These are phyloP conservation scores for Styela clava DNA, from an alignment of 23 tunicate species.

Conservation along the genomic window DNA sequence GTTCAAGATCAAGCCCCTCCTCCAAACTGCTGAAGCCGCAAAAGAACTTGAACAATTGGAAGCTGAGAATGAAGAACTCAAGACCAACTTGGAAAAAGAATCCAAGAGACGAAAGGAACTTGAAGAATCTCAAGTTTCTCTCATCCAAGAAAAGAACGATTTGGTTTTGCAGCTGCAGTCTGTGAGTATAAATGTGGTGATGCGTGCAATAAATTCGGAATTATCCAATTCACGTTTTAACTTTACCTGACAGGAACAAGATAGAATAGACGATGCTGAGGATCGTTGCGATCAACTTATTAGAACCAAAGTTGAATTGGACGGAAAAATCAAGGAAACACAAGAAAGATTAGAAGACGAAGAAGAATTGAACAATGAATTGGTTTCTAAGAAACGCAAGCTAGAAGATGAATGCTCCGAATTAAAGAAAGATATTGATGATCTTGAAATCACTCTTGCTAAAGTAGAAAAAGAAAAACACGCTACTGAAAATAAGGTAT, in stretches of 20 bases:
- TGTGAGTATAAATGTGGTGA: no score
- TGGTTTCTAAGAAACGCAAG: slow-evolving; percentile 79
- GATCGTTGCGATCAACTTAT: slow-evolving; percentile 93
- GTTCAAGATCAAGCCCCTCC: slow-evolving; percentile 94
- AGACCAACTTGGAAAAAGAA: slow-evolving; percentile 85
- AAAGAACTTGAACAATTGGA: slow-evolving; percentile 87
- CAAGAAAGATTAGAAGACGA: slow-evolving; percentile 94
- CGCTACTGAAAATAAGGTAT: slow-evolving; percentile 54
- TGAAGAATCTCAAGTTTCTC: slow-evolving; percentile 83
- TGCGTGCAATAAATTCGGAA: no score
- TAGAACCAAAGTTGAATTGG: slow-evolving; percentile 85
- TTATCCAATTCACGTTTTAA: no score
- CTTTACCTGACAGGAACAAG: slow-evolving; percentile 92
- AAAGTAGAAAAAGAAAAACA: slow-evolving; percentile 97
- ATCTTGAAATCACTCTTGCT: slow-evolving; percentile 76
- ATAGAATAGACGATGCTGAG: slow-evolving; percentile 86
- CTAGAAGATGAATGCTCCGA: slow-evolving; percentile 93
- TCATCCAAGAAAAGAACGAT: slow-evolving; percentile 95
- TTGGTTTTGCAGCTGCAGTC: slow-evolving; percentile 64
- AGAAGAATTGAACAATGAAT: slow-evolving; percentile 76
- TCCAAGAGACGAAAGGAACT: slow-evolving; percentile 81
- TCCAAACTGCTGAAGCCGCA: slow-evolving; percentile 93
- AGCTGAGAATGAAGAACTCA: slow-evolving; percentile 80
- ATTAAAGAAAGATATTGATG: slow-evolving; percentile 89
- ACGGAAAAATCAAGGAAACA: slow-evolving; percentile 92